Base-by-base conservation (phyloP, 2,797 vertebrate genomes). In the Sphenodon punctatus region DNA sequence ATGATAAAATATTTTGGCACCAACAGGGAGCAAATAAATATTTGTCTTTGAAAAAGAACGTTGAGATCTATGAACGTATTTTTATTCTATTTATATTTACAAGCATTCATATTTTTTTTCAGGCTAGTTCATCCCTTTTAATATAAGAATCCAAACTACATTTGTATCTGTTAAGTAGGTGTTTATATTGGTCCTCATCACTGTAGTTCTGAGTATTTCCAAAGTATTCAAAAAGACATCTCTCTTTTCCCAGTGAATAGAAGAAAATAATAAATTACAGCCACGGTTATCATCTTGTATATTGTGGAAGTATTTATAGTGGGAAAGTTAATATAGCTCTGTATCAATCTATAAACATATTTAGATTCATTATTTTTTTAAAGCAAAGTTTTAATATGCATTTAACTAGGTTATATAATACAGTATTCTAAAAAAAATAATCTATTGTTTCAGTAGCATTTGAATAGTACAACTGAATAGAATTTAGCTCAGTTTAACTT, bases 371-470 rank as follows among this genome's bases (percentile, higher is more conserved):
- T 25, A 43, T 61, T 66, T 77, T 79, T 61, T 79, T 23, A 34
- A 78, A 75, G 61, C 38, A 53, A 53, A 34, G 5, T 7, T 70
- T 79, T 15, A 61, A 53, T 19, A 16, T 42, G 41, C 25, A 34
- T 60, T 70, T 72, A 36, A n/a, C 7, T 72, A 30, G n/a, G 23
- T 23, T 19, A 82, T 61, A 75, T 59, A 65, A 42, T 10, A 30
- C 42, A 58, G 23, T 41, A 27, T 61, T 77, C 32, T 41, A 12
- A 58, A 38, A 34, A 48, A 34, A 80, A 61, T 61, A 65, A 7
- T 60, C 84, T 81, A 48, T 58, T n/a, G 43, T 58, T 72, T 65
- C 32, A 85, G 36, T 67, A 55, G 60, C 42, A 70, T 67, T 78
- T 55, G 34, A 59, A 23, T 56, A 61, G 12, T 27, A 27, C 25